Evolutionary conservation across 2,888 invertebrate species (phyloP).

Genomic region (Idaea aversata): DNA sequence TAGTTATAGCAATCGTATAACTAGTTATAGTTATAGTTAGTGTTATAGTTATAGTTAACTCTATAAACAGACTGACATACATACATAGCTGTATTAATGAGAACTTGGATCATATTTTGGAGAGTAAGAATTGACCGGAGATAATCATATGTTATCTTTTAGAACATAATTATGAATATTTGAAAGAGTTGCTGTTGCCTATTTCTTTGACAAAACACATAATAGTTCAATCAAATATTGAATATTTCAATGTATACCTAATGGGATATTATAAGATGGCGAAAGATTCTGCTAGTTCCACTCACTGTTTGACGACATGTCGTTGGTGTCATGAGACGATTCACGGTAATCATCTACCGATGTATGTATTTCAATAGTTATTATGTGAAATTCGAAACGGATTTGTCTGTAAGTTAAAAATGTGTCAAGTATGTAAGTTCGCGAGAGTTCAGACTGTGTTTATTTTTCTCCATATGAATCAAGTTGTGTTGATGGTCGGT

Average conservation of each 20-base stretch:
- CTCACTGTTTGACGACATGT: too few relatives aligned
- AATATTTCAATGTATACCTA: too few relatives aligned
- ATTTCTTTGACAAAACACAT: too few relatives aligned
- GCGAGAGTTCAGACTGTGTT: constrained; percentile 20
- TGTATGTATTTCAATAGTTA: too few relatives aligned
- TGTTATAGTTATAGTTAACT: background rate
- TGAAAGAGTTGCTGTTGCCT: background rate
- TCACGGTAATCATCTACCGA: too few relatives aligned
- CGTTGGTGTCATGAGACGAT: background rate
- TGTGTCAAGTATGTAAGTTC: constrained; percentile 7
- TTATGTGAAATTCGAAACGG: background rate
- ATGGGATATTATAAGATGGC: too few relatives aligned
- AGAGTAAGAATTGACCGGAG: background rate
- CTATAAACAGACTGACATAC: background rate
- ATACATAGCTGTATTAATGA: background rate
- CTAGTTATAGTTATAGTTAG: too few relatives aligned
- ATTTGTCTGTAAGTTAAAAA: background rate
- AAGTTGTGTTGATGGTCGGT: constrained; percentile 45
- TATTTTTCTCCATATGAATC: constrained; percentile 32
- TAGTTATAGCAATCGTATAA: background rate
- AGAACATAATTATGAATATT: background rate
- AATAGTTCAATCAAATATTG: too few relatives aligned
- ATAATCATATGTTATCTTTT: background rate
- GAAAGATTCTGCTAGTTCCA: too few relatives aligned
- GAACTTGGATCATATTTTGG: background rate